phyloP scores from a whole-genome alignment of 2,797 vertebrate genomes.

The Pteronotus mesoamericanus region DNA sequence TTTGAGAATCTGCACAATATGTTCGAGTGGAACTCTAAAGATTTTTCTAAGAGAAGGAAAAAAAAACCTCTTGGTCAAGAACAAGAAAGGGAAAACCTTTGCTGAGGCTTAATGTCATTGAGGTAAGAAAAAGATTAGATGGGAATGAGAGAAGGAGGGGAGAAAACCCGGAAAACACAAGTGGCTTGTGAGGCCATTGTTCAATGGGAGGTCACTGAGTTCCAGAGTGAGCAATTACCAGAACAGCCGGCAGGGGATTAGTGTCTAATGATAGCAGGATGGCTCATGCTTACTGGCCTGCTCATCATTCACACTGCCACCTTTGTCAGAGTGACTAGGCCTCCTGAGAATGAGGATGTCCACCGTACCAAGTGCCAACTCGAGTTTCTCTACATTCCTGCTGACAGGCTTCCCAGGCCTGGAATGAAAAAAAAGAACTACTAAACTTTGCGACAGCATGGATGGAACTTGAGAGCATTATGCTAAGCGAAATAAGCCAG shows the following conservation, averaged over 20 bases:
- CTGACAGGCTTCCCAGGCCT: conserved; percentile 17
- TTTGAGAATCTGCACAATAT: not conserved
- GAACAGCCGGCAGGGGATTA: not conserved
- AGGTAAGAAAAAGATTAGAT: not conserved
- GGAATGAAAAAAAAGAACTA: not conserved
- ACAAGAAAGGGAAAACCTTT: not conserved
- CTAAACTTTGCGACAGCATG: not conserved
- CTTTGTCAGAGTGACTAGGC: not conserved
- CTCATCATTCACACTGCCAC: not conserved
- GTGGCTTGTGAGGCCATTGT: not conserved
- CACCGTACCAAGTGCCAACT: not conserved
- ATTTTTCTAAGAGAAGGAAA: not conserved
- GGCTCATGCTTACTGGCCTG: not conserved
- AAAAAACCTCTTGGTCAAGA: not conserved
- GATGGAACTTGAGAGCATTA: not conserved
- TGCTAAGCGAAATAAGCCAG: not conserved
- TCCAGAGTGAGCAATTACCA: not conserved
- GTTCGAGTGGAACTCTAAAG: not conserved
- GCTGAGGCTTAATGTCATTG: not conserved
- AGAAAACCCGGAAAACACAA: not conserved
- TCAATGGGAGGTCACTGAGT: no score
- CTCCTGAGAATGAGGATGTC: not conserved
- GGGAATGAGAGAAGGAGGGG: not conserved
- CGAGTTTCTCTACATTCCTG: not conserved
- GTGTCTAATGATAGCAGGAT: not conserved